Evolutionary conservation across 2,797 vertebrate genomes (phyloP), one percentile per base, ranked within the genome.

Genomic region (Myripristis jacobus): DNA sequence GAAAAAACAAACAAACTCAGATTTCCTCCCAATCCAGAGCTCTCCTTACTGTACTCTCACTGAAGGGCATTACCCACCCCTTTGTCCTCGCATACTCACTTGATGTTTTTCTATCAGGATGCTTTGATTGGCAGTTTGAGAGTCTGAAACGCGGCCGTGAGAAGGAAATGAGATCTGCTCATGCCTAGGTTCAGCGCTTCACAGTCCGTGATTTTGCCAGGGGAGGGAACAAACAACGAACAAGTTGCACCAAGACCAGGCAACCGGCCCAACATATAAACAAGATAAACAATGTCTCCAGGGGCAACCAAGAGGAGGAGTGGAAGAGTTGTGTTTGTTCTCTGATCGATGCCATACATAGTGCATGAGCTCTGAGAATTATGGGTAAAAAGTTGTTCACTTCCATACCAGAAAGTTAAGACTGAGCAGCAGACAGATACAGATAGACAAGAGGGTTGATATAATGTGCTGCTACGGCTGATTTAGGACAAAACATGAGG

Each of bases 261-360:
- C 80, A 74, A 63, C 64, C 3, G 19, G 58, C 65, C 83, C 70
- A 51, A 84, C 70, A 63, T 53, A 87, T 79, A 84, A 89, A 89
- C 80, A 87, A 87, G 79, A 85, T 82, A 81, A 87, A 85, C 83
- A 79, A 78, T 3, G 55, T 90, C 89, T 90, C 84, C 4, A 4
- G 80, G 73, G 85, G 57, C 59, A 65, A 79, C 53, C 0, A 12
- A 47, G 81, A 70, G 66, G 47, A 87, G 70, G 78, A 57, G 53
- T 66, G 57, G 67, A 82, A 79, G 84, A 53, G 61, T 55, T 56
- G 66, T 53, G 62, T 84, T 87, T 88, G 74, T 82, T 86, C 80
- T 82, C 79, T 81, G 82, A 87, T 87, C 82, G 52, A 88, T 88
- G 78, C 56, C 82, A 88, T 90, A 72, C 87, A 92, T 90, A 88